phyloP scores from a whole-genome alignment of 2,888 invertebrate genomes.

The Idaea straminata region DNA sequence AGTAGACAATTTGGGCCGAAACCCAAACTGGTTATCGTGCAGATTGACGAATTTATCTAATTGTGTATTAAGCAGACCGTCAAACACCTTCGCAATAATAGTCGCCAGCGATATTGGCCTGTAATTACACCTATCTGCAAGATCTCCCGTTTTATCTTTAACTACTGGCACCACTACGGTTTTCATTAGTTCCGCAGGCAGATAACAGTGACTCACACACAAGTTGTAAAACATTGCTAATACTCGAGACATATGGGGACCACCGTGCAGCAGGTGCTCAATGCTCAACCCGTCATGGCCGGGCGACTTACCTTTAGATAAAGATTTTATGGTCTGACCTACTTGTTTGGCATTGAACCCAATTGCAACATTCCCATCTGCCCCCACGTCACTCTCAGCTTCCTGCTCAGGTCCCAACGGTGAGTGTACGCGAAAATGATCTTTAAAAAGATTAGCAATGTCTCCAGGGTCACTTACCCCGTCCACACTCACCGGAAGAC shows the following conservation, averaged over 20 bases:
- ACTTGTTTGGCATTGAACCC: conserved; percentile 4
- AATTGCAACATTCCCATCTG: neutral
- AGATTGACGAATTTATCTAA: conserved; percentile 9
- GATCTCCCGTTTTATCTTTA: conserved; percentile 20
- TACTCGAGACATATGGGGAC: conserved; percentile 18
- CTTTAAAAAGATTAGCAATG: neutral
- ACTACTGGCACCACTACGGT: conserved; percentile 11
- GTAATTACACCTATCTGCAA: conserved; percentile 24
- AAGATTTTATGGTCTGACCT: neutral
- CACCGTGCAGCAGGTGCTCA: conserved; percentile 24
- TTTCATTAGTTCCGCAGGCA: neutral
- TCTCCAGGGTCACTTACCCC: neutral
- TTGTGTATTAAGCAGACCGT: conserved; percentile 22
- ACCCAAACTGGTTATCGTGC: conserved; percentile 24
- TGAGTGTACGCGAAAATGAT: conserved; percentile 8
- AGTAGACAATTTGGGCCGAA: conserved; percentile 22
- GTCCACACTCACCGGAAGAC: conserved; percentile 2
- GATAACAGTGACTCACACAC: conserved; percentile 7
- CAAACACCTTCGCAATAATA: conserved; percentile 4
- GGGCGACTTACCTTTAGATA: conserved; percentile 5
- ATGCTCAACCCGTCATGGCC: conserved; percentile 25
- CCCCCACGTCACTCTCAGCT: neutral
- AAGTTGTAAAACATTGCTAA: conserved; percentile 16
- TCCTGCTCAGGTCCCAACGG: neutral
- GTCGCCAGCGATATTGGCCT: conserved; percentile 30